Base-by-base conservation (phyloP, 2,797 vertebrate genomes). In the Rhinella marina region DNA sequence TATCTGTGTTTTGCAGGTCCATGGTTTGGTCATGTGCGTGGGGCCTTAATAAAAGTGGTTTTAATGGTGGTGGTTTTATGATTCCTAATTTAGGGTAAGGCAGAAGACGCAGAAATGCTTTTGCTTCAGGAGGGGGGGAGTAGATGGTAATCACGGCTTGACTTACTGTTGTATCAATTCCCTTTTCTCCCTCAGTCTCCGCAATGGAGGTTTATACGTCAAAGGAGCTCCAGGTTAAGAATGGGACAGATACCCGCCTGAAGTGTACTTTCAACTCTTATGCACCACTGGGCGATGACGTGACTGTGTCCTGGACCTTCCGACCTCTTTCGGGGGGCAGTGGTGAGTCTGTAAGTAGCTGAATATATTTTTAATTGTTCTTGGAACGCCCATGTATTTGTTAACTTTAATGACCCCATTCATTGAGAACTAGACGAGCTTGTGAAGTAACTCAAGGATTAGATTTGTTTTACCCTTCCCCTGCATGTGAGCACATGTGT, bases 201-300 rank as follows among this genome's bases (percentile, higher is more conserved):
- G 94, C 96, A 0, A 94, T 99, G 87, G 95, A 94, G 1, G 93
- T 98, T 75, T 94, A 96, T 90, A 98, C 97, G 0, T 90, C 96
- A 0, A 93, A 91, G 23, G 92, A 94, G 1, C 84, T 98, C 91
- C 94, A 97, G 81, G 97, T 96, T 0, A 95, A 98, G 87, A 99
- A 99, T 0, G 98, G 98, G 85, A 98, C 97, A 0, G 96, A 98
- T 2, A 90, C 94, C 57, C 94, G 97, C 23, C 92, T 99, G 25
- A 98, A 95, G 92, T 99, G 98, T 93, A 97, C 96, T n/a, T 99
- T 98, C 66, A 92, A 95, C 68, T 97, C 94, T 90, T 94, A 92
- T 4, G 56, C 90, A n/a, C 88, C 95, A 0, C 90, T 97, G 83
- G 91, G 93, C 21, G 82, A 86, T 1, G 0, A 79, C 0, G 62